A percentile compares a stretch with the other conserved stretches of the same genome.
phyloP scores from a whole-genome alignment of 2,797 vertebrate species.

The Atherinosoma microstoma region DNA sequence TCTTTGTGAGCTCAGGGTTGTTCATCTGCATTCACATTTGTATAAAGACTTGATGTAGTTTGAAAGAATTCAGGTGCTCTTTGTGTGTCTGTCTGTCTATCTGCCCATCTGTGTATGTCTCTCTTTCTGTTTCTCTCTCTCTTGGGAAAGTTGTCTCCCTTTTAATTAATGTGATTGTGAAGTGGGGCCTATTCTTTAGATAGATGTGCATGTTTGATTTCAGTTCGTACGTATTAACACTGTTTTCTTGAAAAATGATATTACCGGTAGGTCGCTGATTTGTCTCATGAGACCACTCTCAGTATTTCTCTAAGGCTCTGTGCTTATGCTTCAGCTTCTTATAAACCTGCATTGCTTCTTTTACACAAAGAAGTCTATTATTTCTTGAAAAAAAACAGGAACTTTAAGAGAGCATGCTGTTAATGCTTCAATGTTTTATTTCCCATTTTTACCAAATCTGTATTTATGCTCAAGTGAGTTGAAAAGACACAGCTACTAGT shows the following conservation, averaged over 20 bases:
- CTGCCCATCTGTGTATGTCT: no score
- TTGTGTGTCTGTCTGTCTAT: no score
- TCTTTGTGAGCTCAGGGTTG: not conserved
- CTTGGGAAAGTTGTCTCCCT: not conserved
- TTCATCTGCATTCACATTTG: not conserved
- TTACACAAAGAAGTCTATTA: conserved; percentile 24
- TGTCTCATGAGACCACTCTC: conserved; percentile 34
- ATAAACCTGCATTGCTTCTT: conserved; percentile 13
- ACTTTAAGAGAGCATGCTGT: conserved; percentile 5
- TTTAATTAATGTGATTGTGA: not conserved
- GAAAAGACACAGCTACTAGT: not conserved
- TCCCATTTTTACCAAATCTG: not conserved
- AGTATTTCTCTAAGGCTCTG: conserved; percentile 43
- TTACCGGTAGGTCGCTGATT: not conserved
- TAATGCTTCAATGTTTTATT: not conserved
- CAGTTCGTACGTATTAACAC: not conserved
- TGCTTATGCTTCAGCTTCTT: conserved; percentile 15
- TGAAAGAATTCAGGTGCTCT: no score
- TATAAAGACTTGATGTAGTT: not conserved
- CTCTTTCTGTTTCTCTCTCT: no score
- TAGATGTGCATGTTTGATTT: not conserved
- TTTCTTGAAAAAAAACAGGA: conserved; percentile 27
- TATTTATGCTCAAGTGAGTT: not conserved
- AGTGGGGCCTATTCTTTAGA: not conserved
- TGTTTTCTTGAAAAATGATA: not conserved